Evolutionary conservation across 2,113 vertebrate genomes (phyloP).

Genomic region (Brachirus orientalis): DNA sequence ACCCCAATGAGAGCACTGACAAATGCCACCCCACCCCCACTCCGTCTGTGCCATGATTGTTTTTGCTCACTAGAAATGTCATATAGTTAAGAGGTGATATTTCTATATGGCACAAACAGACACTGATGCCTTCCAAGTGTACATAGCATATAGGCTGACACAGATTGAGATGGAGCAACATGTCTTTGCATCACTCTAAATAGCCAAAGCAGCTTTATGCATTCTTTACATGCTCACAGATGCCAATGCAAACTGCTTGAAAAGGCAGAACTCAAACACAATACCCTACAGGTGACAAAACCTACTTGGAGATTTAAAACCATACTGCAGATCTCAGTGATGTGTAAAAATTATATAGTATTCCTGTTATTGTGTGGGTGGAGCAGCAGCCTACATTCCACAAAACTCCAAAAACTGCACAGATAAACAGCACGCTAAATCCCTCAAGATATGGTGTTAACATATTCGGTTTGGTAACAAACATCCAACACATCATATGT

Average conservation of each 20-base stretch:
- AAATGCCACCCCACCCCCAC: slow-evolving; percentile 84
- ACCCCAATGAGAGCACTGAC: slow-evolving; percentile 82
- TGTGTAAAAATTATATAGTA: slow-evolving; percentile 29
- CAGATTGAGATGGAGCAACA: slow-evolving; percentile 72
- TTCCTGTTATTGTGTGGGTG: slow-evolving; percentile 23
- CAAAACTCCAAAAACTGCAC: slow-evolving; percentile 21
- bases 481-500: slow-evolving; percentile 33
- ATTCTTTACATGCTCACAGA: slow-evolving; percentile 12
- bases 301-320: slow-evolving; percentile 19
- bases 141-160: slow-evolving; percentile 72
- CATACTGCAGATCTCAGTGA: slow-evolving; percentile 26
- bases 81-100: slow-evolving; percentile 77
- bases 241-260: slow-evolving; percentile 13
- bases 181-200: slow-evolving; percentile 60
- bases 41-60: slow-evolving; percentile 84
- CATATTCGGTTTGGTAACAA: slow-evolving; percentile 39
- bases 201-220: slow-evolving; percentile 27
- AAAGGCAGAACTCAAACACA: slow-evolving; percentile 4
- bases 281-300: slow-evolving; percentile 4
- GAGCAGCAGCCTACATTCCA: slow-evolving; percentile 16
- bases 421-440: slow-evolving; percentile 34
- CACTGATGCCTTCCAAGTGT: slow-evolving; percentile 66
- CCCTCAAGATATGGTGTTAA: slow-evolving; percentile 23
- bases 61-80: slow-evolving; percentile 78
- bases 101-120: slow-evolving; percentile 79